Base-by-base conservation (phyloP, 2,113 vertebrate genomes). In the Syngnathus typhle region DNA sequence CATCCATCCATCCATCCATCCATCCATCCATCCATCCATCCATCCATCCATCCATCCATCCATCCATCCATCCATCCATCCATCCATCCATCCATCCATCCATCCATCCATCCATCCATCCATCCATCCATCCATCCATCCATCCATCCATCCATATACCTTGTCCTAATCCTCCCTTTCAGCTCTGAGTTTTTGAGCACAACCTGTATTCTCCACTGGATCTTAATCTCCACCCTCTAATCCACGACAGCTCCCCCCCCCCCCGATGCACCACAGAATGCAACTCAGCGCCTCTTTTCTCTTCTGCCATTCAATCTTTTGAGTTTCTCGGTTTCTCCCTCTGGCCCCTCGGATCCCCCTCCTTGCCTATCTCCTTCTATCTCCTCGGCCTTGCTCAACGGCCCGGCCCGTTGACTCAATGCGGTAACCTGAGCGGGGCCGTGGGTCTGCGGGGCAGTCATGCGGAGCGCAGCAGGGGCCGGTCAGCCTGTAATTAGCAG, bases 401-500 rank as follows among this genome's bases (percentile, higher is more conserved):
- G 76, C 76, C 75, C 76, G 76, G 70, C 76, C 82, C 80, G 76
- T 74, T 87, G 72, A 56, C 77, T 83, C 81, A 79, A 58, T 58
- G 18, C 82, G 82, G 90, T 90, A 92, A 90, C 90, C 85, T 84
- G 90, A 91, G 88, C 77, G 64, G 81, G 82, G 80, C 70, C 90
- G 88, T 75, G 65, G 80, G 83, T 79, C 70, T 6, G 84, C 73
- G 81, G 77, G 84, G 85, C 90, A 91, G 89, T 89, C 91, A 92
- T 90, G 91, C 90, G 88, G 88, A 89, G 90, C 83, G 71, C 87
- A 89, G 87, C 84, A 68, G 85, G 88, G 90, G 88, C 87, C 89
- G 89, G 88, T 88, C 89, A 86, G 88, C 88, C 89, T 88, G 88
- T 90, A 91, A 91, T 91, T 89, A 92, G 91, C 91, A 91, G 90